phyloP scores from a whole-genome alignment of 1,140 invertebrate genomes.

The Meteorus sp. region DNA sequence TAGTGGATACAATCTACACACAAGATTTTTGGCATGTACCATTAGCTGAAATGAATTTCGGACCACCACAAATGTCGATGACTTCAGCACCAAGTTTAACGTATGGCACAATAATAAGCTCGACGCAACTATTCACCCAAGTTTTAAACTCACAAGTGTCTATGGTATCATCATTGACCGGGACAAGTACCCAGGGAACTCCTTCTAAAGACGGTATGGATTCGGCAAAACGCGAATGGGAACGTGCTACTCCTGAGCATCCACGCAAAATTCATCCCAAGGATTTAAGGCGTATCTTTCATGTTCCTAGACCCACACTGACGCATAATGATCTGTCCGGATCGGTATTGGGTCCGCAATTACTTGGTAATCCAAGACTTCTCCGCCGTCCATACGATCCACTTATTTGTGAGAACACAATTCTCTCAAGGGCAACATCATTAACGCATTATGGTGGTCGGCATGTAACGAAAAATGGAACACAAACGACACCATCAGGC shows the following conservation, averaged over 20 bases:
- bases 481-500: constrained; percentile 22
- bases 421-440: constrained; percentile 51
- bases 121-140: constrained; percentile 56
- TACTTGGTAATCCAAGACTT: constrained; percentile 49
- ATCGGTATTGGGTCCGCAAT: constrained; percentile 47
- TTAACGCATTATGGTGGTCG: constrained; percentile 38
- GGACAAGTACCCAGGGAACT: constrained; percentile 17
- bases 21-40: constrained; percentile 57
- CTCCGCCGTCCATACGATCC: constrained; percentile 54
- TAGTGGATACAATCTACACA: constrained; percentile 53
- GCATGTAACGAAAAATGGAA: constrained; percentile 38
- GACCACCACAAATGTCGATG: constrained; percentile 56
- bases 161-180: constrained; percentile 12
- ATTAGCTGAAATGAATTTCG: constrained; percentile 57
- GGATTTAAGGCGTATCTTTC: constrained; percentile 48
- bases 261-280: constrained; percentile 45
- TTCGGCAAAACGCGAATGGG: constrained; percentile 53
- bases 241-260: constrained; percentile 49
- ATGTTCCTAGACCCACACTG: constrained; percentile 30
- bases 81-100: constrained; percentile 51
- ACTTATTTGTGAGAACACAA: constrained; percentile 56
- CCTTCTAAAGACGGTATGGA: constrained; percentile 42
- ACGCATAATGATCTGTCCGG: constrained; percentile 39
- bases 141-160: constrained; percentile 45
- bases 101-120: constrained; percentile 56